Percentiles rank a stretch among this genome's conserved stretches.
Conservation (phyloP, 2,888 invertebrate species). For the Mythimna lalbum region DNA sequence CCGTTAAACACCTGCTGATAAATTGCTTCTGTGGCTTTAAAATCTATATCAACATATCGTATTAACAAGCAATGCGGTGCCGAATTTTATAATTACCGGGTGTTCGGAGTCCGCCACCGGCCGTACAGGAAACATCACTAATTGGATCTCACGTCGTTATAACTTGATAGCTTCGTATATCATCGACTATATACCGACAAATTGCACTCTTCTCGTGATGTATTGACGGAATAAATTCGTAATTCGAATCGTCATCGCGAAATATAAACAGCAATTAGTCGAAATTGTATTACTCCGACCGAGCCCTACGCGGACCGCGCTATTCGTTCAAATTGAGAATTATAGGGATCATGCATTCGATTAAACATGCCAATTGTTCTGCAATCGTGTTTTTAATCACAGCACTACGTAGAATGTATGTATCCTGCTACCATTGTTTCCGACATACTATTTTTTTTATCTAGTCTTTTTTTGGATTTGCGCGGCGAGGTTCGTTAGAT, state of each 20-base stretch:
- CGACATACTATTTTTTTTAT: constrained; percentile 1
- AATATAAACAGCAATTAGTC: constrained; percentile 43
- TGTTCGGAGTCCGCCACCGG: constrained; percentile 49
- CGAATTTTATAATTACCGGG: constrained; percentile 64
- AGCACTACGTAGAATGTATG: background rate
- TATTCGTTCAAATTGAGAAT: constrained; percentile 46
- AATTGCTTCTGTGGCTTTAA: constrained; percentile 47
- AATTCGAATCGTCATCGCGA: constrained; percentile 41
- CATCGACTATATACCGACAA: constrained; percentile 63
- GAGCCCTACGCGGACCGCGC: constrained; percentile 2
- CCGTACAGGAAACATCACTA: constrained; percentile 66
- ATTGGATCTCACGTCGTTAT: constrained; percentile 69
- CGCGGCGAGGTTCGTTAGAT: constrained; percentile 8
- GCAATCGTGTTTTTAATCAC: constrained; percentile 28
- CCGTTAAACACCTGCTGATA: constrained; percentile 27
- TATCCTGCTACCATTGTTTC: background rate
- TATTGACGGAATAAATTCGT: constrained; percentile 37
- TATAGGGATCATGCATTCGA: constrained; percentile 31
- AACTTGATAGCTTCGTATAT: constrained; percentile 67
- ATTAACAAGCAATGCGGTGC: constrained; percentile 58
- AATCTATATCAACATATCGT: constrained; percentile 52
- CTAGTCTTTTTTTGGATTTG: background rate
- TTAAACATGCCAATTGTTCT: constrained; percentile 30
- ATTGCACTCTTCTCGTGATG: constrained; percentile 60
- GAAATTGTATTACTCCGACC: constrained; percentile 23